Percentiles rank a stretch among this genome's conserved stretches.
Evolutionary conservation across 2,113 vertebrate species (phyloP).

Genomic region (Pollachius pollachius): DNA sequence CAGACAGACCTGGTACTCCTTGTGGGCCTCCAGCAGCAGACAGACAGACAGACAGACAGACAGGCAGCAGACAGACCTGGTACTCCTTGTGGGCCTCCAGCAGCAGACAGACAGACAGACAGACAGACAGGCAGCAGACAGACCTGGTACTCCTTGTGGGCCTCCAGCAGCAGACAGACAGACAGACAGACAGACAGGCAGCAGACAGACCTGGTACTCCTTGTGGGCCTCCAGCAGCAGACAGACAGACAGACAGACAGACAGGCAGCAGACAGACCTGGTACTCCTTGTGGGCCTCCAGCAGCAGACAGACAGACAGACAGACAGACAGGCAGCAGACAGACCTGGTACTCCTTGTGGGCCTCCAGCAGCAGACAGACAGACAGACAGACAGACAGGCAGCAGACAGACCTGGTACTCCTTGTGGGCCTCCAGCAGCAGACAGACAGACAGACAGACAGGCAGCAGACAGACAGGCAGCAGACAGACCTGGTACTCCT

Average conservation of each 20-base stretch:
- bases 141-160: too few species aligned
- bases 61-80: too few species aligned
- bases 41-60: neutral
- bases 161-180: neutral
- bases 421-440: neutral
- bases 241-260: neutral
- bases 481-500: too few species aligned
- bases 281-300: too few species aligned
- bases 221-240: neutral
- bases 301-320: neutral
- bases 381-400: neutral
- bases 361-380: neutral
- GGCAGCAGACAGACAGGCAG: too few species aligned
- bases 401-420: neutral
- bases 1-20: neutral
- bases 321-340: neutral
- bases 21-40: neutral
- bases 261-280: too few species aligned
- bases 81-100: too few species aligned
- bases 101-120: neutral
- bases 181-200: neutral
- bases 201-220: neutral
- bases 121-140: neutral
- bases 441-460: neutral
- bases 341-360: too few species aligned